Conservation (phyloP, 1,140 invertebrate species). For the Belonocnema kinseyi region DNA sequence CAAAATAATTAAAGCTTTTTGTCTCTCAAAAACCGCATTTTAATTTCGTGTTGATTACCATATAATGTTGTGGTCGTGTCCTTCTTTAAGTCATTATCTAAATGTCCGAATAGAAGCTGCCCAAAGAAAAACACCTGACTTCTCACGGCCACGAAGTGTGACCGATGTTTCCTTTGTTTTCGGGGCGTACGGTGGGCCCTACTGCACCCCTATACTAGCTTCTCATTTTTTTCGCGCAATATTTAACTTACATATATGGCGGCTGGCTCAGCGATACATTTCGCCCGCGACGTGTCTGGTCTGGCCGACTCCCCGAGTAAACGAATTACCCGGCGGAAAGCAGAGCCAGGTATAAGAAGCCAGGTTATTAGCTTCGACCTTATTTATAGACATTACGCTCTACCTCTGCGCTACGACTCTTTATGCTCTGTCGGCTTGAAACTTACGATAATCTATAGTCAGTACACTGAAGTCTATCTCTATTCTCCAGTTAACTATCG, state of each 20-base stretch:
- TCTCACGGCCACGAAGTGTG: conserved; percentile 14
- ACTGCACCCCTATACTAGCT: conserved; percentile 7
- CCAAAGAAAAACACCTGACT: conserved; percentile 1
- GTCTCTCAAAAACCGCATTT: neutral
- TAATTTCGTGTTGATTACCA: neutral
- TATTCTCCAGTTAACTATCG: neutral
- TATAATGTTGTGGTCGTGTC: neutral
- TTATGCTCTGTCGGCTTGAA: conserved; percentile 21
- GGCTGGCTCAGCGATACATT: neutral
- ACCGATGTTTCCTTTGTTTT: conserved; percentile 13
- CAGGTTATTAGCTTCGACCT: conserved; percentile 57
- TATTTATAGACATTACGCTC: conserved; percentile 58
- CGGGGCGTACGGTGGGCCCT: neutral
- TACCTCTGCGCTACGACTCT: conserved; percentile 7
- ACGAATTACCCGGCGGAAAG: conserved; percentile 49
- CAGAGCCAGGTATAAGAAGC: conserved; percentile 47
- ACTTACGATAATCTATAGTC: conserved; percentile 17
- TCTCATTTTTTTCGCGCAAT: conserved; percentile 16
- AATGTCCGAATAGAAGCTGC: neutral
- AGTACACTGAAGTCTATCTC: conserved; percentile 19
- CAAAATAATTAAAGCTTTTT: too few species aligned
- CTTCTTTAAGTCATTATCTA: conserved; percentile 17
- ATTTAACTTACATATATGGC: conserved; percentile 13
- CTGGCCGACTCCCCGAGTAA: conserved; percentile 35
- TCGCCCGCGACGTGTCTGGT: neutral